These are phyloP conservation scores for Hypolimnas misippus DNA, from an alignment of 2,888 invertebrate species.

Conservation along the genomic window DNA sequence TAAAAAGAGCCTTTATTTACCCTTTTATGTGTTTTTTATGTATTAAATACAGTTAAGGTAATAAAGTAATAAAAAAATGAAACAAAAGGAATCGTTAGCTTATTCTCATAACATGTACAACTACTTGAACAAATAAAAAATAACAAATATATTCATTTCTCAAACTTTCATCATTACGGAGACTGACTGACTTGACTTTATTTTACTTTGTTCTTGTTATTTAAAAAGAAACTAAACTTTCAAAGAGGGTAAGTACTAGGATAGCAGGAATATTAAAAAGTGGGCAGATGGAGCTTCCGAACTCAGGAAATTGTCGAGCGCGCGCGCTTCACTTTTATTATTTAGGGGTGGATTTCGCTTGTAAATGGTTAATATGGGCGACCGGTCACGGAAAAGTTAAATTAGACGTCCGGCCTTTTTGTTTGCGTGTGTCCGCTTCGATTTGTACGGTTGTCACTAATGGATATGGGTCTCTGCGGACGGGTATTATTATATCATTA, in stretches of 20 bases:
- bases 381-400: slow-evolving; percentile 73
- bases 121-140: not conserved
- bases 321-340: slow-evolving; percentile 67
- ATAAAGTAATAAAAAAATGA: too few relatives aligned
- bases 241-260: slow-evolving; percentile 51
- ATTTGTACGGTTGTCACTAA: slow-evolving; percentile 63
- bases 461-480: slow-evolving; percentile 37
- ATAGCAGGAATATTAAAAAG: slow-evolving; percentile 62
- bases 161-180: slow-evolving; percentile 38
- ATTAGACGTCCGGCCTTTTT: slow-evolving; percentile 62
- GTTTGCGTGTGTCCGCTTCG: slow-evolving; percentile 63
- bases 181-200: slow-evolving; percentile 39
- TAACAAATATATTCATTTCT: slow-evolving; percentile 17
- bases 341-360: slow-evolving; percentile 72
- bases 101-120: not conserved
- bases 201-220: slow-evolving; percentile 40
- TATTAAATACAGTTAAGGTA: too few relatives aligned
- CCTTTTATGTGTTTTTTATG: too few relatives aligned
- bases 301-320: slow-evolving; percentile 64
- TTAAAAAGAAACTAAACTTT: slow-evolving; percentile 41
- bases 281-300: slow-evolving; percentile 57
- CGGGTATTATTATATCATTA: slow-evolving; percentile 17
- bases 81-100: not conserved
- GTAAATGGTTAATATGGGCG: slow-evolving; percentile 68
- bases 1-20: too few relatives aligned